Conservation (phyloP, 2,797 vertebrate genomes). For the Danio kyathit region DNA sequence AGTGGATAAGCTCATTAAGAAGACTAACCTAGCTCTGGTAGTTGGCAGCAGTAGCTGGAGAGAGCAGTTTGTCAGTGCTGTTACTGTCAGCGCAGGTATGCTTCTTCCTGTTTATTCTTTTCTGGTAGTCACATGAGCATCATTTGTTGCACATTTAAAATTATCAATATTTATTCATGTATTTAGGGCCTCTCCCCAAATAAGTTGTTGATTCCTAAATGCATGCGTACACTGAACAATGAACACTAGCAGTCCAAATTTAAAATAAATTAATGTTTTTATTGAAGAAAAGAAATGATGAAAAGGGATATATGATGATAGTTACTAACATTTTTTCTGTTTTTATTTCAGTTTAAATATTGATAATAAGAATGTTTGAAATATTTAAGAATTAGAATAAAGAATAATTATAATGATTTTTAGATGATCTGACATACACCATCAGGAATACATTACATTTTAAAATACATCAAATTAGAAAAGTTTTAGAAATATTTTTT, state of each 20-base stretch:
- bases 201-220: background rate
- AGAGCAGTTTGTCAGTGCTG: constrained; percentile 87
- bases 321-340: background rate
- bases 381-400: too few relatives aligned
- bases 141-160: background rate
- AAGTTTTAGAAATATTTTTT: background rate
- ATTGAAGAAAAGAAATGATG: too few relatives aligned
- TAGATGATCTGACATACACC: too few relatives aligned
- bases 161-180: constrained; percentile 2
- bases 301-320: too few relatives aligned
- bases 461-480: background rate
- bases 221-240: background rate
- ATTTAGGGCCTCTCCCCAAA: too few relatives aligned
- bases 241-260: background rate
- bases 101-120: constrained; percentile 30
- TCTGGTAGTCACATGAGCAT: background rate
- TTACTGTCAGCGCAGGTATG: constrained; percentile 87
- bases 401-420: too few relatives aligned
- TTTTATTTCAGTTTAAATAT: too few relatives aligned
- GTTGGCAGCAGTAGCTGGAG: constrained; percentile 91
- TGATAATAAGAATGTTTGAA: too few relatives aligned
- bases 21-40: constrained; percentile 87
- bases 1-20: constrained; percentile 89
- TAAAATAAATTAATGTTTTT: background rate
- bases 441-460: too few relatives aligned